Base-by-base conservation (phyloP, 2,113 vertebrate genomes). In the Entomyzon cyanotis region DNA sequence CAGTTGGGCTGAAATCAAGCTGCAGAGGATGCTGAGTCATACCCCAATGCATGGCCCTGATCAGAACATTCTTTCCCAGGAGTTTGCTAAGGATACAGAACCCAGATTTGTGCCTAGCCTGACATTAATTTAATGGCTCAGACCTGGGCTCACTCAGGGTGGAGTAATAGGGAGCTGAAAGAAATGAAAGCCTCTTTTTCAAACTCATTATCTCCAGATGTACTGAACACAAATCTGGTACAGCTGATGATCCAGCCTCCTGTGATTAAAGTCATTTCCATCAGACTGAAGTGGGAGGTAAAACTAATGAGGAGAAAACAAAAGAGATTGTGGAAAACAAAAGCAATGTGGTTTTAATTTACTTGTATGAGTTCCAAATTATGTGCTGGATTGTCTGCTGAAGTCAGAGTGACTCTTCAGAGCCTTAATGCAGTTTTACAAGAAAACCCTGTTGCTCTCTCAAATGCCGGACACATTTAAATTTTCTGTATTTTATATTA, bases 291-390 rank as follows among this genome's bases (percentile, higher is more conserved):
- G 58, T 84, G 50, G 52, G 64, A 90, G 33, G 44, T 31, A 82
- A 92, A 96, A 69, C 69, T 84, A 84, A 95, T 81, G 69, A 91
- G 76, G 24, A 67, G 60, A 89, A 90, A 89, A 92, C 69, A 94
- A 92, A 94, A 87, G 68, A 59, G 37, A 4, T 42, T 19, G 18
- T 27, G 35, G 46, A 80, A 93, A 93, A 90, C 46, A 95, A 94
- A 92, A 74, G 50, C 31, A 93, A 86, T 59, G n/a, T 84, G 89
- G 68, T 75, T 92, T 90, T 94, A 81, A 94, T 95, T 90, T 91
- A 78, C 39, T 89, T n/a, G 12, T 89, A 20, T 49, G 78, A 78
- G 9, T 80, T 87, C 62, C 77, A 84, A 69, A 90, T 92, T 84
- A 68, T 62, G 64, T 7, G n/a, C 44, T 78, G 9, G 7, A 2